A percentile compares a stretch with the other conserved stretches of the same genome.
These are phyloP conservation scores for Neodon shergylaensis DNA, from an alignment of 2,113 vertebrate species.

Conservation along the genomic window DNA sequence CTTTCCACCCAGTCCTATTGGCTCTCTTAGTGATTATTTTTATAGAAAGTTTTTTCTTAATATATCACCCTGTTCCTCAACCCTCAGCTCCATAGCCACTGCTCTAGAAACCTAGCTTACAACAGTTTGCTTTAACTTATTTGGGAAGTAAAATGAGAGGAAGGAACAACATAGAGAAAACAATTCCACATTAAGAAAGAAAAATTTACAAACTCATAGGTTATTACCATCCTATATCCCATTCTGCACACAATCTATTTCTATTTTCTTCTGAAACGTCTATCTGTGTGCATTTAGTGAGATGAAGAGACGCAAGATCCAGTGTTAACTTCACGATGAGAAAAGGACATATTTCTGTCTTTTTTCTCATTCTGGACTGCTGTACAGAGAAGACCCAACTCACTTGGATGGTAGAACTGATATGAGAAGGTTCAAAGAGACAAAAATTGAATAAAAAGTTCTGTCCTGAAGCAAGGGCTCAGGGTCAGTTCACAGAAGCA, in stretches of 20 bases:
- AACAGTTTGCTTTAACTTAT: not conserved
- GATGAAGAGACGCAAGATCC: not conserved
- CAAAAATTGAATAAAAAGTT: not conserved
- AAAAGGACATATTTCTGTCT: not conserved
- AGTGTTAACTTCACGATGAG: not conserved
- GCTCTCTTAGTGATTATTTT: not conserved
- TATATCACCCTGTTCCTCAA: not conserved
- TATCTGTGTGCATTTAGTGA: not conserved
- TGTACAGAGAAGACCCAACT: not conserved
- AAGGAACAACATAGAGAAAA: not conserved
- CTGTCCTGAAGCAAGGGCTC: not conserved
- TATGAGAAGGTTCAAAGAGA: not conserved
- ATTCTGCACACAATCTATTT: not conserved
- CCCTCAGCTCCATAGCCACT: not conserved
- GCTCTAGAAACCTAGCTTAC: not conserved
- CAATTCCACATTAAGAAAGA: not conserved
- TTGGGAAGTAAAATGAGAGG: not conserved
- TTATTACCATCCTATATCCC: not conserved
- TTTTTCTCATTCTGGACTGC: not conserved
- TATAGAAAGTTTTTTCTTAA: not conserved
- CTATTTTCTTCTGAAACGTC: not conserved
- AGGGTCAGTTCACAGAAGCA: not conserved
- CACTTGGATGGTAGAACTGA: not conserved
- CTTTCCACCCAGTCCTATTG: not conserved
- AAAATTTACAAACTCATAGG: not conserved